Base-by-base conservation (phyloP, 1,140 invertebrate genomes). In the Neotoxoptera formosana region DNA sequence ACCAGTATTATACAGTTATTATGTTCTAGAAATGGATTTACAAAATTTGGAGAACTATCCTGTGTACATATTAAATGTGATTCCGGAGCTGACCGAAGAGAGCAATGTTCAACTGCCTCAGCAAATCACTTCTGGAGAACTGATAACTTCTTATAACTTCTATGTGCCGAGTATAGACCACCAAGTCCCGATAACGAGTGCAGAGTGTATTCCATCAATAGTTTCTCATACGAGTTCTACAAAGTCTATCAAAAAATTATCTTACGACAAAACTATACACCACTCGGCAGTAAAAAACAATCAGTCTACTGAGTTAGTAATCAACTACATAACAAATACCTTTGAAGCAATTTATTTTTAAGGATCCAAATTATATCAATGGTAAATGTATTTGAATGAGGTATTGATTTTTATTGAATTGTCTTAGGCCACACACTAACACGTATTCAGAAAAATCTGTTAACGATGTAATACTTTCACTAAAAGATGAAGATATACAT, bases 401-500 rank as follows among this genome's bases (percentile, higher is more conserved):
- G 20, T 84, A 84, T 23, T 45, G 25, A 90, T 67, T 45, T 45
- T 45, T 45, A 45, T 67, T 67, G 30, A n/a, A 67, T 45, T 90
- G 25, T 60, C 25, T 11, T 67, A 67, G 89, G 25, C 2, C 23
- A 25, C 51, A 90, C 11, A 45, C 25, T n/a, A n/a, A 60, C 17
- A 90, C 9, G 3, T 21, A n/a, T 56, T 86, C 81, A 56, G 36
- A 86, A 20, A 93, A 93, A 86, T 84, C 36, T 36, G 30, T 92
- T 20, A 53, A 25, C 56, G 48, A 93, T 41, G 14, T 84, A 53
- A 51, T 47, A 30, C 17, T 25, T 7, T 53, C 86, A n/a, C 7
- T 93, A 41, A 93, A 84, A 84, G 91, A 93, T 84, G 91, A 93
- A 86, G 91, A 93, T 86, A 86, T 93, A 2, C 23, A 21, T 30